Evolutionary conservation across 2,113 vertebrate genomes (phyloP), one percentile per base, ranked within the genome.

Genomic region (Dipodomys merriami): DNA sequence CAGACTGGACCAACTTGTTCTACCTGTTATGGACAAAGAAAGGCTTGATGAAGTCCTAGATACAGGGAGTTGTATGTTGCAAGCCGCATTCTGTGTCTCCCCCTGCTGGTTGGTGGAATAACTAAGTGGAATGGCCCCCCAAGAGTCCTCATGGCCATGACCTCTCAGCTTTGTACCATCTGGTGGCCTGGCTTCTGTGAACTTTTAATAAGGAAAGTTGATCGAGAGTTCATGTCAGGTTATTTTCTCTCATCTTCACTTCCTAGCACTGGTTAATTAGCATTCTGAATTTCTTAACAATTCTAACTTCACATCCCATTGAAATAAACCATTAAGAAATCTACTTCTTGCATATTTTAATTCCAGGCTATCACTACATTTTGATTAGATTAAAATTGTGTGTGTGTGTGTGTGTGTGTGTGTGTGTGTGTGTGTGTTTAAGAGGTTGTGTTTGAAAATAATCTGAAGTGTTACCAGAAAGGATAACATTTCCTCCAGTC

Each of bases 71-170:
- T 16, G 53, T 25, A 81, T 23, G 53, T 60, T 88, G 88, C 72
- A 98, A 98, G 97, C 95, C 91, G 90, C 97, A 98, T 98, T 94
- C 98, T 98, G 97, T 98, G 98, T 98, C 98, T 98, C 98, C 98
- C 98, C 98, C 98, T 98, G 88, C 97, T 98, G 98, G 98, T 86
- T 89, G 93, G 94, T 86, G 1, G 23, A 85, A 95, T 95, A 96
- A 97, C 91, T 96, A 96, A 97, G 71, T 80, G 35, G 69, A 74
- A 81, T 91, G 30, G 60, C 57, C 94, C 71, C 71, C 83, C 20
- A 57, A 82, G 88, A 64, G 27, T 60, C 57, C 69, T 23, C 93
- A 69, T 12, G 69, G 57, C 73, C 77, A 78, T 88, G 82, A 91
- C 65, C 91, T 97, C 29, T 29, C 10, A 81, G 64, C 85, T 90